Percentiles rank a stretch among this genome's conserved stretches.
Evolutionary conservation across 2,797 vertebrate genomes (phyloP).

Genomic region (Lacerta bilineata): DNA sequence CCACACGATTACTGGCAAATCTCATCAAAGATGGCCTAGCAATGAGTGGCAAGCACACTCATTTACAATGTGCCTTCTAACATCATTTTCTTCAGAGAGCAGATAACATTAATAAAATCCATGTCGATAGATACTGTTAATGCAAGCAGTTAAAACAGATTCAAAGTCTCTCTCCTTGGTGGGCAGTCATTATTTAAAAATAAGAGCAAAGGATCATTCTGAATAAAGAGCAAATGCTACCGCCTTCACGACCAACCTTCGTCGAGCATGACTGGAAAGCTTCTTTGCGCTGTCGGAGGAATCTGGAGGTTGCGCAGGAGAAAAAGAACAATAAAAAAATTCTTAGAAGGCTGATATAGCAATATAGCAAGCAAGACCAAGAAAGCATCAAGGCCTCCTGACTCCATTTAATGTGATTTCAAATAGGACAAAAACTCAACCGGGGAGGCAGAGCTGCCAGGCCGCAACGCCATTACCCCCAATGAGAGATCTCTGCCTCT

Average conservation of each 20-base stretch:
- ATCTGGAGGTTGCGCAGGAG: constrained; percentile 54
- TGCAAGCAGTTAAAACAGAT: neutral
- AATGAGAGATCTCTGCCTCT: no score
- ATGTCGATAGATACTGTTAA: neutral
- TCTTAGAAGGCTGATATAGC: rapidly evolving
- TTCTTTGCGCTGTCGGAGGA: constrained; percentile 82
- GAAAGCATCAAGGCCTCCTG: neutral
- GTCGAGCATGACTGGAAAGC: constrained; percentile 88
- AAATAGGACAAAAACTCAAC: neutral
- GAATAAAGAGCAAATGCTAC: neutral
- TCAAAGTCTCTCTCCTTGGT: neutral
- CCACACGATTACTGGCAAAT: neutral
- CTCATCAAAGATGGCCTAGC: neutral
- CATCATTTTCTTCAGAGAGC: neutral
- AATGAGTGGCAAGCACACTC: neutral
- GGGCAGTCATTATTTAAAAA: neutral
- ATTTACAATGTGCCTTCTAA: neutral
- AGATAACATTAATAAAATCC: neutral
- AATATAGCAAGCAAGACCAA: neutral
- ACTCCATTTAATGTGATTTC: neutral
- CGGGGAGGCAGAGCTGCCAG: neutral
- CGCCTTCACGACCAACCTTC: constrained; percentile 81
- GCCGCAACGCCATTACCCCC: neutral
- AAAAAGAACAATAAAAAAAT: neutral
- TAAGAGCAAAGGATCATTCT: neutral